Evolutionary conservation across 2,888 invertebrate genomes (phyloP).

Genomic region (Uloborus plumipes): DNA sequence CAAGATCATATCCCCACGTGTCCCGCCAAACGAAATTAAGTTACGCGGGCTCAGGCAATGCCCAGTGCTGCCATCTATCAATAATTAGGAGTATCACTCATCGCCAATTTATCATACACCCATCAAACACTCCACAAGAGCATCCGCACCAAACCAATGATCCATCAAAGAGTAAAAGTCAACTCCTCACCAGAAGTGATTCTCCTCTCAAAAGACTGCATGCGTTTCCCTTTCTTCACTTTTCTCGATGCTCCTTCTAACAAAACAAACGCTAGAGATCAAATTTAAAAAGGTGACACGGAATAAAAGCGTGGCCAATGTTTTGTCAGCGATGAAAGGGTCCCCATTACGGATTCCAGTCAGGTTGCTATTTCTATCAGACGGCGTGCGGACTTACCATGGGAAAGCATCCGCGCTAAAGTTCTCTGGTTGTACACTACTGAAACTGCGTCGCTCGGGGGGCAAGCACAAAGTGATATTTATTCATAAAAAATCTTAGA

Average conservation of each 20-base stretch:
- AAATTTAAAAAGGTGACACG: constrained; percentile 44
- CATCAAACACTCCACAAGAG: too few relatives aligned
- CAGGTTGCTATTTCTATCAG: constrained; percentile 36
- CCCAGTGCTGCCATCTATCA: too few relatives aligned
- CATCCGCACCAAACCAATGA: too few relatives aligned
- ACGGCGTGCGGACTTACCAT: constrained; percentile 25
- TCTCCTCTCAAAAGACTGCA: too few relatives aligned
- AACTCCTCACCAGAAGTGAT: too few relatives aligned
- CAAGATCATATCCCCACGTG: too few relatives aligned
- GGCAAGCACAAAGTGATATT: neutral
- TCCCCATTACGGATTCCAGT: constrained; percentile 40
- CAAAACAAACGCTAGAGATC: constrained; percentile 3
- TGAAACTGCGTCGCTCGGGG: neutral
- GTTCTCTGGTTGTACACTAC: constrained; percentile 27
- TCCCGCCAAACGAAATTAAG: too few relatives aligned
- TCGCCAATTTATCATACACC: too few relatives aligned
- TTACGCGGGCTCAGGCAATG: too few relatives aligned
- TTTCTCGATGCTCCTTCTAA: constrained; percentile 14
- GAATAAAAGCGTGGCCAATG: constrained; percentile 38
- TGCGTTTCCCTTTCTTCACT: constrained; percentile 12
- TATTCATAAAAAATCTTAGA: too few relatives aligned
- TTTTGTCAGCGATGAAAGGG: constrained; percentile 41
- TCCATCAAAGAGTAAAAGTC: too few relatives aligned
- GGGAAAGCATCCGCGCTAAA: constrained; percentile 32
- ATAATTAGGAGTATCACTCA: too few relatives aligned